Evolutionary conservation across 2,797 vertebrate genomes (phyloP), one percentile per base, ranked within the genome.

Genomic region (Serranus cabrilla): DNA sequence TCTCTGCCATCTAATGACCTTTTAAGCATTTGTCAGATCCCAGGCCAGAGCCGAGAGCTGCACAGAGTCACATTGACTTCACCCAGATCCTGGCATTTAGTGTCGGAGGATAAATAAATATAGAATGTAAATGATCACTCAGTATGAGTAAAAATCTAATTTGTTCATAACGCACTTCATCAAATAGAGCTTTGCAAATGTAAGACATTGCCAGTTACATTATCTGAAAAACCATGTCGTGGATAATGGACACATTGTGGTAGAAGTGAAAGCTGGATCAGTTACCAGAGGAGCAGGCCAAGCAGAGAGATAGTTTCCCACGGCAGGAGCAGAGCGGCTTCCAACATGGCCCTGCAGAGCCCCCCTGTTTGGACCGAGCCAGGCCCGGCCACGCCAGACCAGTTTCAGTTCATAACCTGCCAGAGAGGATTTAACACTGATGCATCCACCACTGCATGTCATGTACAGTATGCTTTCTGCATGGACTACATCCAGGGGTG

Each of bases 231-330:
- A 40, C 43, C 49, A 52, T 60, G 12, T 55, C n/a, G 63, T 73
- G 34, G 47, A 79, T 80, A 82, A 85, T 80, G 55, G 69, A 76
- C 34, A 76, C 66, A 65, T 71, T 81, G 69, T 80, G 43, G 67
- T 42, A 13, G 52, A 76, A 67, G 16, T 52, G 43, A 75, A 61
- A 80, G 61, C 69, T 78, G 72, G 77, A 83, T 74, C 63, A 25
- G 59, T 55, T 47, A 68, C 37, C 46, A 82, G 74, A 79, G 74
- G 67, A 73, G 2, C 7, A 78, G 42, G 80, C 78, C 71, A 88
- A 76, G 42, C 68, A 69, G 54, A 64, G 61, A 86, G 49, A 74
- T 45, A 66, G 46, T 82, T 88, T 88, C 85, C 83, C 89, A 75
- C 54, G 46, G 70, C 71, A 82, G 80, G 55, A 79, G 50, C 63